Conservation (phyloP, 2,888 invertebrate species). For the Acrocera orbiculus region DNA sequence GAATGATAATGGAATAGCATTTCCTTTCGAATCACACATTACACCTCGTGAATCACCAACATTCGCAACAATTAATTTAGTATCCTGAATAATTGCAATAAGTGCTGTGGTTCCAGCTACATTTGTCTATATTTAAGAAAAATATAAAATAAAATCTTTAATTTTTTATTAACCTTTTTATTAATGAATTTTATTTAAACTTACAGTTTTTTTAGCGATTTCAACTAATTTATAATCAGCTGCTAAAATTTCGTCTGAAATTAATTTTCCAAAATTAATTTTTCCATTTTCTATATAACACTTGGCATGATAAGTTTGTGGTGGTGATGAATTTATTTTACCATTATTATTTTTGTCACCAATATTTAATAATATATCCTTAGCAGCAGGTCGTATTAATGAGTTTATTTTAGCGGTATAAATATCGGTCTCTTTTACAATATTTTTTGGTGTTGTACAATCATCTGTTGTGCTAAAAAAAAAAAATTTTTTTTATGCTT, state of each 20-base stretch:
- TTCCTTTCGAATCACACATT: conserved; percentile 80
- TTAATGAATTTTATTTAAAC: conserved; percentile 5
- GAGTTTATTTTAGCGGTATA: conserved; percentile 27
- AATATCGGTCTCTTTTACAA: conserved; percentile 21
- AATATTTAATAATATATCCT: conserved; percentile 22
- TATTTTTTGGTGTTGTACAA: conserved; percentile 37
- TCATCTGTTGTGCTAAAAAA: conserved; percentile 40
- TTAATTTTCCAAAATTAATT: conserved; percentile 61
- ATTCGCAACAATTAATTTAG: conserved; percentile 77
- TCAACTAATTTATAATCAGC: conserved; percentile 68
- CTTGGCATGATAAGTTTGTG: conserved; percentile 29
- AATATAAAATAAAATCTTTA: neutral
- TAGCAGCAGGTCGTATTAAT: conserved; percentile 20
- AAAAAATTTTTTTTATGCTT: too few relatives aligned
- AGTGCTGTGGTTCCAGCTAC: conserved; percentile 82
- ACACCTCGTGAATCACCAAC: conserved; percentile 94
- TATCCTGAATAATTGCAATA: conserved; percentile 69
- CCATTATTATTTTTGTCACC: conserved; percentile 19
- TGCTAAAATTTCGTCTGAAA: conserved; percentile 73
- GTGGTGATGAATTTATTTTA: conserved; percentile 15
- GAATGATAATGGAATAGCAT: conserved; percentile 80
- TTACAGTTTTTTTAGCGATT: conserved; percentile 54
- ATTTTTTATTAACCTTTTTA: neutral
- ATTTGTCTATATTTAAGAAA: conserved; percentile 32
- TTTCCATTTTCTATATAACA: conserved; percentile 56